Evolutionary conservation across 2,797 vertebrate species (phyloP).

Genomic region (Lepilemur septentrionalis): DNA sequence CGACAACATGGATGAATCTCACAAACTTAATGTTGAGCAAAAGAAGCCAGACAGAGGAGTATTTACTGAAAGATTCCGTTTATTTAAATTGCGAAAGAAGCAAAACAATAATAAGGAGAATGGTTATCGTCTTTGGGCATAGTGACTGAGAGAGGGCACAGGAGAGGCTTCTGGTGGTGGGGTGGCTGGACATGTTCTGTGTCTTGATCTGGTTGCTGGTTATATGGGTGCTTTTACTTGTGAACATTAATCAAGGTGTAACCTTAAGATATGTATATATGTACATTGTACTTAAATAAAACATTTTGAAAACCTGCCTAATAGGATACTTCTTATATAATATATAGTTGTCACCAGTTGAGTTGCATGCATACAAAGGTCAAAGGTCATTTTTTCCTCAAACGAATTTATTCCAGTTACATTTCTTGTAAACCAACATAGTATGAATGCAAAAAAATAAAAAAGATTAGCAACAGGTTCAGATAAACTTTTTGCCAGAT

Average conservation of each 20-base stretch:
- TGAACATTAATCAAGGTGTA: constrained; percentile 12
- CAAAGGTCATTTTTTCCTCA: not conserved
- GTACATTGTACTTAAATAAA: not conserved
- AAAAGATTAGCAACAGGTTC: not conserved
- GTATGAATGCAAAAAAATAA: not conserved
- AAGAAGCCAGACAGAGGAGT: not conserved
- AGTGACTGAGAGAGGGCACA: not conserved
- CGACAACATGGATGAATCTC: not conserved
- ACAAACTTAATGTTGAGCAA: not conserved
- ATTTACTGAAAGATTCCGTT: not conserved
- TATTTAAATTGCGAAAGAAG: not conserved
- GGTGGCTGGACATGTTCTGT: not conserved
- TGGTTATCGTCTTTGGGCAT: not conserved
- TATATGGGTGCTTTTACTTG: not conserved
- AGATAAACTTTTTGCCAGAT: not conserved
- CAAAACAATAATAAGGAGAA: not conserved
- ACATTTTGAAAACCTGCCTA: not conserved
- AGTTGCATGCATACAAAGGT: not conserved
- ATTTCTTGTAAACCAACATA: not conserved
- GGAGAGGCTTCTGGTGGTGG: not conserved
- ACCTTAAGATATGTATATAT: not conserved
- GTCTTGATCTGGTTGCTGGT: not conserved
- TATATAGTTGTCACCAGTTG: not conserved
- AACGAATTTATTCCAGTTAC: not conserved
- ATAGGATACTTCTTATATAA: not conserved